These are phyloP conservation scores for Sebastes miniatus DNA, from an alignment of 2,797 vertebrate genomes.

Conservation along the genomic window DNA sequence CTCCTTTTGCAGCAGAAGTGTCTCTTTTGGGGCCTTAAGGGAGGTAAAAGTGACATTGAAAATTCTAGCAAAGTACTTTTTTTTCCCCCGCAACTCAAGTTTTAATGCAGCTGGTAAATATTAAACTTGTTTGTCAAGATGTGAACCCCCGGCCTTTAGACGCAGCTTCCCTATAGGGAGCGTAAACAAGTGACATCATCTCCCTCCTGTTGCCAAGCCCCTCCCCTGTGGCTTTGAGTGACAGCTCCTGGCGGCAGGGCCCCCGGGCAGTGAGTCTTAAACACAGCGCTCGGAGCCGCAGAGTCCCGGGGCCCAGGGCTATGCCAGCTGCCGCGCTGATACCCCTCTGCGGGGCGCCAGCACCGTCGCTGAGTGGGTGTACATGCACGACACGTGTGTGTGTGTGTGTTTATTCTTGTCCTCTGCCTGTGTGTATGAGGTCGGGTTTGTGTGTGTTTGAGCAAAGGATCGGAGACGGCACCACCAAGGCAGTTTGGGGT, in stretches of 20 bases:
- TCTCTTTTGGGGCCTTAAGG: not conserved
- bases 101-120: not conserved
- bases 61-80: not conserved
- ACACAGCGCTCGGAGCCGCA: conserved; percentile 55
- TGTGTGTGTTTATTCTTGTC: not conserved
- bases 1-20: not conserved
- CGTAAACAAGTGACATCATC: conserved; percentile 49
- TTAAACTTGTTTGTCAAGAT: not conserved
- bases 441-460: conserved; percentile 23
- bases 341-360: conserved; percentile 40
- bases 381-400: not conserved
- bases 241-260: conserved; percentile 48
- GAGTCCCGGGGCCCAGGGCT: conserved; percentile 58
- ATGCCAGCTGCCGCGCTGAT: conserved; percentile 68
- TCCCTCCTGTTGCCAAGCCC: conserved; percentile 34
- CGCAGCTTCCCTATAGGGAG: not conserved
- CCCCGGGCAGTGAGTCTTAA: conserved; percentile 62
- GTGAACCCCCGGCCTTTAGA: not conserved
- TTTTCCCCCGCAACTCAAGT: not conserved
- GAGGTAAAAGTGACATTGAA: conserved; percentile 31
- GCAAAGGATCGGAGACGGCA: conserved; percentile 46
- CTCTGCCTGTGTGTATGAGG: not conserved
- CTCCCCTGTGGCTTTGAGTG: conserved; percentile 64
- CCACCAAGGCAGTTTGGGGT: conserved; percentile 25
- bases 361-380: not conserved